Conservation (phyloP, 2,113 vertebrate genomes). For the Cairina moschata region DNA sequence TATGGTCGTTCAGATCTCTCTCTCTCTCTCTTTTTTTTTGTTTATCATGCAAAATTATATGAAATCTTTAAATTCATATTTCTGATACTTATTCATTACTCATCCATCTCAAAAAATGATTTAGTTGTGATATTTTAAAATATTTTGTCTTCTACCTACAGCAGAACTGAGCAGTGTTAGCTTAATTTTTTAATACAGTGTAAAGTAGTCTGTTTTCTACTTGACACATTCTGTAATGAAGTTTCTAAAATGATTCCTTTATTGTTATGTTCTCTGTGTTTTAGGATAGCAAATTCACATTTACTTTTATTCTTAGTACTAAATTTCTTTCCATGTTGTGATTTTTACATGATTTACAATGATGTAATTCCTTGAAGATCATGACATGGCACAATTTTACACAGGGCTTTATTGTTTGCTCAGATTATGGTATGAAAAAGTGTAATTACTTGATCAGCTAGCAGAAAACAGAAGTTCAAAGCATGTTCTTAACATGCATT, state of each 20-base stretch:
- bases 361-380: not conserved
- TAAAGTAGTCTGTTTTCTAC: not conserved
- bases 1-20: not conserved
- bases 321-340: not conserved
- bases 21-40: not conserved
- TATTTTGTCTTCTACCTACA: not conserved
- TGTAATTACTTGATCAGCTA: not conserved
- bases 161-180: not conserved
- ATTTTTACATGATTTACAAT: not conserved
- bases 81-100: not conserved
- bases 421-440: not conserved
- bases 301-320: not conserved
- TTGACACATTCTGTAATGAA: not conserved
- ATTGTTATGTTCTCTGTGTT: not conserved
- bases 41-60: not conserved
- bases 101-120: not conserved
- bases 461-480: not conserved
- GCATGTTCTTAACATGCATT: not conserved
- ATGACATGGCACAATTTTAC: not conserved
- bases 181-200: not conserved
- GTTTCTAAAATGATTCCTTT: not conserved
- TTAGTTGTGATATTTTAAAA: not conserved
- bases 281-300: not conserved
- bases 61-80: not conserved
- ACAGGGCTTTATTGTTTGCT: not conserved